Evolutionary conservation across 2,888 invertebrate genomes (phyloP).

Genomic region (Bimastos eiseni): DNA sequence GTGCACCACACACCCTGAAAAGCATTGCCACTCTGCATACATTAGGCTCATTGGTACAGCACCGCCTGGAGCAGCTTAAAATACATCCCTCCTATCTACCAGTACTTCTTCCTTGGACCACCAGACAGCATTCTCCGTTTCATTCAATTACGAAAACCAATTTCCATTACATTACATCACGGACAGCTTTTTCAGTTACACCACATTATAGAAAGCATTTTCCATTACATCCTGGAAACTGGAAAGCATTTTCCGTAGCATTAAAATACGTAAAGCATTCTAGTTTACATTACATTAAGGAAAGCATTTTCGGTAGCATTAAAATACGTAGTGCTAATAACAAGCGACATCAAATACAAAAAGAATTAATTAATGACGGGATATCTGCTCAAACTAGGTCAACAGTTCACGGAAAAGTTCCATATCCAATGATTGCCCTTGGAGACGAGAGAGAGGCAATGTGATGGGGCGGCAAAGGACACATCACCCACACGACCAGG

Average conservation of each 20-base stretch:
- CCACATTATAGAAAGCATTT: too few species aligned
- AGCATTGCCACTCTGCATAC: neutral
- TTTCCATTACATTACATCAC: neutral
- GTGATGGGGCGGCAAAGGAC: too few species aligned
- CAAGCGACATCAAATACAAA: neutral
- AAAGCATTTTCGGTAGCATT: too few species aligned
- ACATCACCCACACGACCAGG: neutral
- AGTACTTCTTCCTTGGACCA: neutral
- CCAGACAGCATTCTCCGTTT: too few species aligned
- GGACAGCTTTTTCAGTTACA: too few species aligned
- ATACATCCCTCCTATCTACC: neutral
- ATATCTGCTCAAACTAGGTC: neutral
- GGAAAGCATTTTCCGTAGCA: too few species aligned
- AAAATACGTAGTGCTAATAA: neutral
- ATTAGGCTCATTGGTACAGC: neutral
- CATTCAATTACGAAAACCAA: too few species aligned
- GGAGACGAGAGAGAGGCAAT: neutral
- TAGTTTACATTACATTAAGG: neutral
- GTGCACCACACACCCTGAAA: neutral
- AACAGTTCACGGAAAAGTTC: neutral
- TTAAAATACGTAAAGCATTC: too few species aligned
- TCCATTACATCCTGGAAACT: neutral
- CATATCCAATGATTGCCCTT: neutral
- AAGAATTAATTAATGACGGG: neutral
- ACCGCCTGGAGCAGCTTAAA: neutral